phyloP scores from a whole-genome alignment of 2,113 vertebrate genomes.

The Ochotona princeps region DNA sequence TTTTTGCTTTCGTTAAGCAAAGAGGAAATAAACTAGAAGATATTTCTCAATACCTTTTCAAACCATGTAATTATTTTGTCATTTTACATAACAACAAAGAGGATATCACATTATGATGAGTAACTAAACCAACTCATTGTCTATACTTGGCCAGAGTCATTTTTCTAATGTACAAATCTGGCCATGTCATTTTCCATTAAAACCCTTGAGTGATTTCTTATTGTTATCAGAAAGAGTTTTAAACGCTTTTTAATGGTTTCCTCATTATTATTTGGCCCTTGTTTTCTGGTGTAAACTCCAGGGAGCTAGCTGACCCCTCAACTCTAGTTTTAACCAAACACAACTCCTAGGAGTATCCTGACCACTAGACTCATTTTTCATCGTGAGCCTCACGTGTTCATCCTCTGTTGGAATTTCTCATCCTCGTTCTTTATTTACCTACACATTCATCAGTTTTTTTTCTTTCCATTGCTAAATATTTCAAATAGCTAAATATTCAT shows the following conservation, averaged over 20 bases:
- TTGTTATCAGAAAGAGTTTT: slow-evolving; percentile 60
- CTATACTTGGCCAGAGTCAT: slow-evolving; percentile 35
- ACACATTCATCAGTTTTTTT: slow-evolving; percentile 10
- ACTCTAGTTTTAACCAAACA: slow-evolving; percentile 1
- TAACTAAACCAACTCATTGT: slow-evolving; percentile 66
- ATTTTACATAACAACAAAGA: slow-evolving; percentile 71
- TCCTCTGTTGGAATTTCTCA: neutral
- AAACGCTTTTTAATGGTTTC: slow-evolving; percentile 49
- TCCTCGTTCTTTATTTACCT: neutral
- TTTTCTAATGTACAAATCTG: slow-evolving; percentile 70
- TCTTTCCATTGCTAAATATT: slow-evolving; percentile 26
- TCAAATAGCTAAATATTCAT: neutral
- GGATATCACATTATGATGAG: slow-evolving; percentile 74
- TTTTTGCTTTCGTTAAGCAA: slow-evolving; percentile 58
- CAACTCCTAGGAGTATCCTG: neutral
- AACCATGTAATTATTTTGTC: slow-evolving; percentile 59
- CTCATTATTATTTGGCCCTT: neutral
- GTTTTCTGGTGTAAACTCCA: neutral
- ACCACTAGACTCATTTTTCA: neutral
- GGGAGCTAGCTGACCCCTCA: neutral
- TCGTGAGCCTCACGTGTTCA: neutral
- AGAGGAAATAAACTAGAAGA: slow-evolving; percentile 66
- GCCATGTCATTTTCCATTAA: slow-evolving; percentile 70
- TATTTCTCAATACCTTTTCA: slow-evolving; percentile 60
- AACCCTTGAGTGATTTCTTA: slow-evolving; percentile 64